Evolutionary conservation across 2,113 vertebrate species (phyloP).

Genomic region (Gavialis gangeticus): DNA sequence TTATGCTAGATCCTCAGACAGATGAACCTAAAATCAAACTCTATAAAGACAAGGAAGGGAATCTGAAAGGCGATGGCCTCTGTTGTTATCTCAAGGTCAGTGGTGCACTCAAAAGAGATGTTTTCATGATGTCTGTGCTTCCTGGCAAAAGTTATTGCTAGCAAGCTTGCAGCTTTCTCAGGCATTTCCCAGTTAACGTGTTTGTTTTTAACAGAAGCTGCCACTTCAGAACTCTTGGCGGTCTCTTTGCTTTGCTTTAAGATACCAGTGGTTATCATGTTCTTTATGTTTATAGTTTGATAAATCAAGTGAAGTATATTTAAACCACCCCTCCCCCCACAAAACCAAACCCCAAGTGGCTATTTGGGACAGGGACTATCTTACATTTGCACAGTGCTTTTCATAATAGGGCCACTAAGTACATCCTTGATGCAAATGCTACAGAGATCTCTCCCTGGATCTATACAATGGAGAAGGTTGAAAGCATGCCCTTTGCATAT

Average conservation of each 20-base stretch:
- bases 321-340: neutral
- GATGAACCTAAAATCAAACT: slow-evolving; percentile 97
- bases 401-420: neutral
- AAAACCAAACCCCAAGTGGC: neutral
- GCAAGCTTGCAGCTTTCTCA: neutral
- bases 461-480: no score
- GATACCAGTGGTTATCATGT: neutral
- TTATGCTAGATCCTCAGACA: slow-evolving; percentile 93
- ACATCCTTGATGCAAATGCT: no score
- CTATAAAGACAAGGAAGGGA: slow-evolving; percentile 94
- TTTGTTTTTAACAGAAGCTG: neutral
- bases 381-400: neutral
- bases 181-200: no score
- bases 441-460: no score
- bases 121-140: neutral
- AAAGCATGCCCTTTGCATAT: no score
- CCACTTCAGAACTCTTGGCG: neutral
- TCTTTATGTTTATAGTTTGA: neutral
- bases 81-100: slow-evolving; percentile 98
- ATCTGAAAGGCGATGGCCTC: slow-evolving; percentile 96
- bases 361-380: neutral
- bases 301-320: no score
- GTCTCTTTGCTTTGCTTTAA: neutral
- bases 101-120: neutral
- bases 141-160: accelerated